A percentile compares a stretch with the other conserved stretches of the same genome.
These are phyloP conservation scores for Crocodylus rhombifer DNA, from an alignment of 2,797 vertebrate species.

Conservation along the genomic window DNA sequence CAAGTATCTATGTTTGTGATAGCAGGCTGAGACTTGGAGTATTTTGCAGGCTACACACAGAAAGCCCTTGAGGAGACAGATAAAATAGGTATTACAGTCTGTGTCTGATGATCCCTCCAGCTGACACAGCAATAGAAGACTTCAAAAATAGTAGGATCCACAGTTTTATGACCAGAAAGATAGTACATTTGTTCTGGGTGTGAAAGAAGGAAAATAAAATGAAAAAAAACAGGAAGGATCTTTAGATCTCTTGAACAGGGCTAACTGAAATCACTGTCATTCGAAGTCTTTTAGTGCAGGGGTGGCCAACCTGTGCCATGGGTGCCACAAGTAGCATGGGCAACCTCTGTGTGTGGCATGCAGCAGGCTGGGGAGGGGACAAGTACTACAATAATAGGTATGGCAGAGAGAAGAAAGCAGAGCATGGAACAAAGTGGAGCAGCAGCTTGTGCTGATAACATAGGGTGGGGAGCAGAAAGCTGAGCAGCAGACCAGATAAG, in stretches of 20 bases:
- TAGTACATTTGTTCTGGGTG: not conserved
- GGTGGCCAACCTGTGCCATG: too few species aligned
- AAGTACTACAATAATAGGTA: too few species aligned
- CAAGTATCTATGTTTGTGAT: accelerated
- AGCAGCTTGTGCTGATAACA: too few species aligned
- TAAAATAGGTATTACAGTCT: not conserved
- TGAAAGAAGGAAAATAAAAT: not conserved
- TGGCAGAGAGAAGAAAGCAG: too few species aligned
- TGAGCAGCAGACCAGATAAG: too few species aligned
- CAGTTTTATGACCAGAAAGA: not conserved
- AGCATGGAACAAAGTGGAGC: too few species aligned
- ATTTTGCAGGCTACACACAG: not conserved
- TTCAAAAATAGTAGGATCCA: not conserved
- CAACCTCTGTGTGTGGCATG: too few species aligned
- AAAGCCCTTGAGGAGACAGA: not conserved
- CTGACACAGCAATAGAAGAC: conserved; percentile 24
- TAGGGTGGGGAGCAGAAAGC: too few species aligned
- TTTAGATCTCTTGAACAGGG: not conserved
- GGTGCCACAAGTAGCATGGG: too few species aligned
- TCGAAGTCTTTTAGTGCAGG: too few species aligned
- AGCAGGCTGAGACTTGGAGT: not conserved
- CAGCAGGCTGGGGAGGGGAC: too few species aligned
- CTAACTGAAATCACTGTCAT: not conserved
- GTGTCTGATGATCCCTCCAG: not conserved
- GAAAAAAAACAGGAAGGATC: not conserved